Base-by-base conservation (phyloP, 2,113 vertebrate species). In the Podarcis cretensis region DNA sequence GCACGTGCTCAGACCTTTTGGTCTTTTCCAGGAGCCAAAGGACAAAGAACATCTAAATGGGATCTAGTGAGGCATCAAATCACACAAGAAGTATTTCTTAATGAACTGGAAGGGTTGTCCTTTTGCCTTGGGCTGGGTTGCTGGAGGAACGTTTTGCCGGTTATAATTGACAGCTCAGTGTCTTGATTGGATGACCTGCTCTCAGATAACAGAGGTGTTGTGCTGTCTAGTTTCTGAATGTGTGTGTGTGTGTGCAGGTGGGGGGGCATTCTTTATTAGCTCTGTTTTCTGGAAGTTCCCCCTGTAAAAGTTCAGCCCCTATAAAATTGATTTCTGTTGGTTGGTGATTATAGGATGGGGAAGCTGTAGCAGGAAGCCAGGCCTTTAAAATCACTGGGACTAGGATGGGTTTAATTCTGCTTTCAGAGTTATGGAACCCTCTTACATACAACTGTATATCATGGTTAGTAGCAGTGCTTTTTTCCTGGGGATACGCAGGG, bases 41-140 rank as follows among this genome's bases (percentile, higher is more conserved):
- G 89, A 89, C 93, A 93, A 94, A 94, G 90, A 90, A 91, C 91
- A 95, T 92, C 93, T 95, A 94, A 95, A 95, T 88, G 88, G 89
- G 88, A 93, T 88, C 92, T 95, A 92, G 91, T 85, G 94, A 95
- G 94, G 93, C 93, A 91, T 94, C 92, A 95, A 95, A 95, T 94
- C 40, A 87, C 89, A 78, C 89, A 74, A 94, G 95, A 94, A 95
- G 87, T 94, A 89, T 92, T 95, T 92, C 88, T 92, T 95, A 95
- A 96, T 95, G 92, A 96, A 94, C 91, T 94, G 94, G 94, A 95
- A 96, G 91, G 91, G 89, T 95, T 95, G 94, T 94, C 92, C 92
- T 90, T 90, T 90, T 1, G 91, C 95, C 94, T 81, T 2, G 6
- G 87, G 94, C 88, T 0, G 85, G 1, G 0, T 85, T 85, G 85